phyloP scores from a whole-genome alignment of 37 sponge, comb jelly and placozoan species.

The Theonella swinhoei region DNA sequence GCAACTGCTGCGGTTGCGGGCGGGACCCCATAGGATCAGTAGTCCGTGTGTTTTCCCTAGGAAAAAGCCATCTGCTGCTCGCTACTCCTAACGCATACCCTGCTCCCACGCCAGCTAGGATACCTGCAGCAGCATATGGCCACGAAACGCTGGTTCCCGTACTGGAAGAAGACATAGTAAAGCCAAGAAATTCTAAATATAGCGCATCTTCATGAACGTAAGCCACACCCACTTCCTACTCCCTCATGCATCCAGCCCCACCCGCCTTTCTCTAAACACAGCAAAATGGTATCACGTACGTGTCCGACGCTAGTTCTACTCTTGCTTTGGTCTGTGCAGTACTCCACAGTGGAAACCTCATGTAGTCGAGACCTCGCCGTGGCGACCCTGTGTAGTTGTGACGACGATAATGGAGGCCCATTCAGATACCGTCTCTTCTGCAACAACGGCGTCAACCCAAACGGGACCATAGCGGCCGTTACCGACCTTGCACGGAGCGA shows the following conservation, averaged over 20 bases:
- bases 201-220: not conserved
- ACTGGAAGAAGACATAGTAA: not conserved
- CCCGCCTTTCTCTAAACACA: no score
- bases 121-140: constrained; percentile 6
- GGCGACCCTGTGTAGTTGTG: no score
- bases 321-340: no score
- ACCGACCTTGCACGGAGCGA: not conserved
- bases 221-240: not conserved
- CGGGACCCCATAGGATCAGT: not conserved
- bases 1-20: not conserved
- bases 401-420: no score
- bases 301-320: not conserved
- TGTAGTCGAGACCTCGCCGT: no score
- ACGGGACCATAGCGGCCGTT: not conserved
- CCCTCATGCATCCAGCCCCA: not conserved
- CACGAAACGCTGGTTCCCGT: not conserved
- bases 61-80: constrained; percentile 30
- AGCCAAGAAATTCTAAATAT: not conserved
- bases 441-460: not conserved
- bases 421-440: not conserved
- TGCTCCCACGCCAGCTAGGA: constrained; percentile 48
- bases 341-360: no score
- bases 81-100: constrained; percentile 42
- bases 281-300: no score
- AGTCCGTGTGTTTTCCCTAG: not conserved